These are phyloP conservation scores for Strigamia transsilvanica DNA, from an alignment of 2,888 invertebrate species.

Conservation along the genomic window DNA sequence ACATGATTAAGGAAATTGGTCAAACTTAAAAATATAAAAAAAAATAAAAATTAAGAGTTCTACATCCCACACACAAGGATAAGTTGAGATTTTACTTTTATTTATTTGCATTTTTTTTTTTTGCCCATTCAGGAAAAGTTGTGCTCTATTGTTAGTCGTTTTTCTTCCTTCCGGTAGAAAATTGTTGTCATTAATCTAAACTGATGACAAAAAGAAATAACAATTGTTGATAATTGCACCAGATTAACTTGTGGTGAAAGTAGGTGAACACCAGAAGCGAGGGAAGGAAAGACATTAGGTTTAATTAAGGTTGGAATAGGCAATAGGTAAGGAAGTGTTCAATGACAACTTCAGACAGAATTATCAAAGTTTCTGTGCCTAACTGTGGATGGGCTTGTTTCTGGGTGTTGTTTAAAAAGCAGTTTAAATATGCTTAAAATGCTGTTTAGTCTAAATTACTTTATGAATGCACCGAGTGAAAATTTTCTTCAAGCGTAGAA, in stretches of 20 bases:
- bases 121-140: constrained; percentile 23
- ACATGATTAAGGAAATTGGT: constrained; percentile 42
- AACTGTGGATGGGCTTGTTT: no score
- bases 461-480: no score
- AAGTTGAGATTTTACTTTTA: constrained; percentile 1
- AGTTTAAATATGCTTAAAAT: no score
- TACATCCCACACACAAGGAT: constrained; percentile 46
- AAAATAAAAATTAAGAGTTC: not conserved
- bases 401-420: no score
- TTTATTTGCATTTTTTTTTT: constrained; percentile 2
- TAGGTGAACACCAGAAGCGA: constrained; percentile 48
- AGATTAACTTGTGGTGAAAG: constrained; percentile 20
- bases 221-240: constrained; percentile 24
- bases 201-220: constrained; percentile 30
- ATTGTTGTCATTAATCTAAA: constrained; percentile 31
- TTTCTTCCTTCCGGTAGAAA: constrained; percentile 40
- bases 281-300: constrained; percentile 17
- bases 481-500: no score
- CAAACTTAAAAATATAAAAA: constrained; percentile 15
- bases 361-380: no score
- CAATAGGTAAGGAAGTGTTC: no score
- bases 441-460: no score
- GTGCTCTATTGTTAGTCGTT: constrained; percentile 23
- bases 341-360: no score
- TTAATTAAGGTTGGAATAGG: not conserved